Evolutionary conservation across 2,888 invertebrate species (phyloP).

Genomic region (Calliopum simillimum): DNA sequence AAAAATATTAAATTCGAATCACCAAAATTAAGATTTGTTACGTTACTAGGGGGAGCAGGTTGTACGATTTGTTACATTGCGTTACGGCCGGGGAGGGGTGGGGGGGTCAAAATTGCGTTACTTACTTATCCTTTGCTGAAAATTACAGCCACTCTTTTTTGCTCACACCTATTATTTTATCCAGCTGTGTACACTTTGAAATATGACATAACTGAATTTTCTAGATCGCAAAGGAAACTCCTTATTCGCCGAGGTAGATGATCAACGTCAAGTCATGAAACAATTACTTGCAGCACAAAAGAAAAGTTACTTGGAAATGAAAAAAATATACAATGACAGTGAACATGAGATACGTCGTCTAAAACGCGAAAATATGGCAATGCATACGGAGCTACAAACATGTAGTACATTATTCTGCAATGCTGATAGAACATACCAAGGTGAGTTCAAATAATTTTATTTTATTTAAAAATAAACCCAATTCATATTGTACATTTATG

Average conservation of each 20-base stretch:
- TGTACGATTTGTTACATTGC: too few relatives aligned
- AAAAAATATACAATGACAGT: slow-evolving; percentile 62
- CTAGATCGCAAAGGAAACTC: slow-evolving; percentile 75
- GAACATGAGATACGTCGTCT: slow-evolving; percentile 64
- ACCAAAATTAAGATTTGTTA: too few relatives aligned
- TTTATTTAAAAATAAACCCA: slow-evolving; percentile 11
- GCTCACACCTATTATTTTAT: too few relatives aligned
- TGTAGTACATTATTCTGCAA: slow-evolving; percentile 64
- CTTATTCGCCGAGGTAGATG: slow-evolving; percentile 75
- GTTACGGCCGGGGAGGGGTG: too few relatives aligned
- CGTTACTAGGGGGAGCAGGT: too few relatives aligned
- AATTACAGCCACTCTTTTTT: too few relatives aligned
- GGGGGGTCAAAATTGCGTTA: too few relatives aligned
- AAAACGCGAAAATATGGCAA: slow-evolving; percentile 64
- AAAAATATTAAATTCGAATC: too few relatives aligned
- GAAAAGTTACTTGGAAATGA: slow-evolving; percentile 70
- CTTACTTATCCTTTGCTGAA: too few relatives aligned
- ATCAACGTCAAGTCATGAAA: slow-evolving; percentile 75
- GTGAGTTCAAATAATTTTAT: slow-evolving; percentile 46
- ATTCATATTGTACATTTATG: slow-evolving; percentile 14
- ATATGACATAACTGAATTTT: too few relatives aligned
- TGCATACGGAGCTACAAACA: slow-evolving; percentile 63
- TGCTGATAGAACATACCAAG: slow-evolving; percentile 64
- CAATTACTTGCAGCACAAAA: slow-evolving; percentile 72
- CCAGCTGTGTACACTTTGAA: too few relatives aligned